Evolutionary conservation across 2,113 vertebrate species (phyloP), one percentile per base, ranked within the genome.

Genomic region (Hiodon tergisus): DNA sequence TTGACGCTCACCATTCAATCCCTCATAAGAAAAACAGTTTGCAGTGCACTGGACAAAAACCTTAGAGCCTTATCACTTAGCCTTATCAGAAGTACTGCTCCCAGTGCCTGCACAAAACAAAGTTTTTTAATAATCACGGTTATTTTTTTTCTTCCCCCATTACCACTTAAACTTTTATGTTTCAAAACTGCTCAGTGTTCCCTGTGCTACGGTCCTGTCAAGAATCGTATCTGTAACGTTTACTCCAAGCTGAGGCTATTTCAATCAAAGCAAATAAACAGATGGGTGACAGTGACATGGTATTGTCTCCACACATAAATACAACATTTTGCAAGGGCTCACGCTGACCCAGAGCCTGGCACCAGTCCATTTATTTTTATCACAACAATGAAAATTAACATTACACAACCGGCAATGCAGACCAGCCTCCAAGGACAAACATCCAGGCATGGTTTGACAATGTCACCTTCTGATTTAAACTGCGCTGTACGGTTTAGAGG

Each of bases 281-380:
- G 84, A 83, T 85, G 83, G 83, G 85, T 89, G 89, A 91, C 89
- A 90, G 88, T 90, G 90, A 91, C 83, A 85, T 81, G 85, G 83
- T 81, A 74, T 89, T 90, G 89, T 91, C 89, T 88, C 80, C 81
- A 80, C 78, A 83, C 83, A 90, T 91, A 87, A 88, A 89, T 87
- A 84, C 89, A 86, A 89, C 31, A 46, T 90, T 84, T 84, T 83
- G 79, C 85, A 81, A 88, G 87, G 89, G 82, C 5, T 9, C 59
- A 17, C 72, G 65, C 60, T 70, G 74, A 16, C 69, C 69, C 6
- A 58, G 9, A 47, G 61, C 11, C 61, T 13, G 31, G 31, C 31
- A 31, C 31, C 81, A 89, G 85, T 88, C 89, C 87, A 88, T 90
- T 90, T 91, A 90, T 90, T 91, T 92, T 90, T 90, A 89, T 89